A percentile compares a stretch with the other conserved stretches of the same genome.
These are phyloP conservation scores for Tinea trinotella DNA, from an alignment of 2,888 invertebrate species.

Conservation along the genomic window DNA sequence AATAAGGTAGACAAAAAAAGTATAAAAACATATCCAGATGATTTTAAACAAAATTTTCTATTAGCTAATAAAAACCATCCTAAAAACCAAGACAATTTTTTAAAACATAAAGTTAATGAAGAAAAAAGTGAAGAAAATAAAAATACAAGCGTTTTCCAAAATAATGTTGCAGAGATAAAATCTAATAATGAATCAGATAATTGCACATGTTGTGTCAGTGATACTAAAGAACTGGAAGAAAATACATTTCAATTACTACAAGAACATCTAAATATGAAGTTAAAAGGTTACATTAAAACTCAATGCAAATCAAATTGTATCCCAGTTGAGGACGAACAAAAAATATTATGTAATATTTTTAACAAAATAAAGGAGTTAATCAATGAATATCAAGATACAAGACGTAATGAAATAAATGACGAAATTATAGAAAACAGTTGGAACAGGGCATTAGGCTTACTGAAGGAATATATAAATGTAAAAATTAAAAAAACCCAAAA, in stretches of 20 bases:
- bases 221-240: constrained; percentile 41
- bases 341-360: constrained; percentile 39
- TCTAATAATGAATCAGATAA: background rate
- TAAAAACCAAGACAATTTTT: background rate
- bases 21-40: background rate
- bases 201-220: background rate
- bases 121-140: background rate
- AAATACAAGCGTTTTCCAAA: background rate
- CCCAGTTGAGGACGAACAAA: constrained; percentile 39
- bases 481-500: constrained; percentile 52
- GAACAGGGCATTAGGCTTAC: constrained; percentile 49
- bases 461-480: constrained; percentile 57
- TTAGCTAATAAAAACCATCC: background rate
- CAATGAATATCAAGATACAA: constrained; percentile 34
- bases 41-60: background rate
- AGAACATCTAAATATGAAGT: constrained; percentile 46
- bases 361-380: constrained; percentile 48
- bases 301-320: constrained; percentile 37
- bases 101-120: background rate
- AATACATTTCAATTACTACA: constrained; percentile 52
- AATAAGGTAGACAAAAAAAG: background rate
- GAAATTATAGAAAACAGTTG: constrained; percentile 39
- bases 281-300: constrained; percentile 38
- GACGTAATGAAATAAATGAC: constrained; percentile 36
- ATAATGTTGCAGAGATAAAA: background rate